Evolutionary conservation across 2,113 vertebrate species (phyloP).

Genomic region (Glaucidium brasilianum): DNA sequence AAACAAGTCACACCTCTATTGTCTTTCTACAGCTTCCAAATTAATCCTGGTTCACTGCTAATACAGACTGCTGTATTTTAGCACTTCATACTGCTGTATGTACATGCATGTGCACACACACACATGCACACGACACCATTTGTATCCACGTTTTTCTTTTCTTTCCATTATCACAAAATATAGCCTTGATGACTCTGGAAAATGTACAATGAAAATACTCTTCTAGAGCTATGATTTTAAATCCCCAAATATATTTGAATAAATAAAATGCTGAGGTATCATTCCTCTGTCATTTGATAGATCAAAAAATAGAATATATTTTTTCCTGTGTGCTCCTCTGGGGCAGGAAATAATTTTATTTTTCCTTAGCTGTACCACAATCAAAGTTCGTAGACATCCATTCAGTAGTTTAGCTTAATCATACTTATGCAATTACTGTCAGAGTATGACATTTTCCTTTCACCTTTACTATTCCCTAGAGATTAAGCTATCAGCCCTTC

Average conservation of each 20-base stretch:
- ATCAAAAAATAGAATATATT: constrained; percentile 32
- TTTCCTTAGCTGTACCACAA: constrained; percentile 18
- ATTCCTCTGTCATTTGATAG: background rate
- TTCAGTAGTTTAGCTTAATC: constrained; percentile 51
- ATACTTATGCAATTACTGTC: constrained; percentile 67
- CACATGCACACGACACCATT: background rate
- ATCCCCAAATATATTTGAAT: background rate
- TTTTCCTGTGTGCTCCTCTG: constrained; percentile 5
- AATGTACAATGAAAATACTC: background rate
- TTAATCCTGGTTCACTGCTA: background rate
- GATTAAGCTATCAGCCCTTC: constrained; percentile 62
- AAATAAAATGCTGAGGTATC: background rate
- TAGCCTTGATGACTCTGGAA: background rate
- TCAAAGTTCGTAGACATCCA: constrained; percentile 16
- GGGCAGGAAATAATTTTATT: constrained; percentile 45
- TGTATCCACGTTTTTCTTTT: background rate
- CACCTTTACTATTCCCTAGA: constrained; percentile 51
- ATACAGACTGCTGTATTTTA: background rate
- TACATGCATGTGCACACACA: background rate
- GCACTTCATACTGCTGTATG: background rate
- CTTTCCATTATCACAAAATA: constrained; percentile 11
- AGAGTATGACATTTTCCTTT: constrained; percentile 66
- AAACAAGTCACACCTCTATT: background rate
- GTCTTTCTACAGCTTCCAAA: constrained; percentile 10
- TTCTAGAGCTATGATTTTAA: background rate